Conservation (phyloP, 1,140 invertebrate genomes). For the Babylonia areolata region DNA sequence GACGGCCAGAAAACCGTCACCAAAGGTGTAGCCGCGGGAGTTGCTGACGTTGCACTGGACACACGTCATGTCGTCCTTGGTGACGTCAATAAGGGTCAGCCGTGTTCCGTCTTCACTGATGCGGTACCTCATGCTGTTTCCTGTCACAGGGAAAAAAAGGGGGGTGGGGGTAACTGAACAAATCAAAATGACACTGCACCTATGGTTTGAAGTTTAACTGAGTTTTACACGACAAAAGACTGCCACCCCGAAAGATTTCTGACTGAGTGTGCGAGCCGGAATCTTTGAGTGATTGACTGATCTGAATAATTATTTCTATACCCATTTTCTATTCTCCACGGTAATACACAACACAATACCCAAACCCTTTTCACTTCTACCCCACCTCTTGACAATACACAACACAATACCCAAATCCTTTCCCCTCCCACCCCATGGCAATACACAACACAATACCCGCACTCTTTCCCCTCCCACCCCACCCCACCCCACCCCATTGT, state of each 20-base stretch:
- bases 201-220: no score
- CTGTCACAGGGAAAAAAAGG: not conserved
- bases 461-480: no score
- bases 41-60: conserved; percentile 36
- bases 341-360: no score
- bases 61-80: not conserved
- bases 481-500: no score
- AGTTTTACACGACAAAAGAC: no score
- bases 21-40: conserved; percentile 19
- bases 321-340: not conserved
- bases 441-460: no score
- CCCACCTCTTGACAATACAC: no score
- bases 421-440: no score
- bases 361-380: no score
- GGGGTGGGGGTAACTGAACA: not conserved
- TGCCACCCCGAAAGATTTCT: not conserved
- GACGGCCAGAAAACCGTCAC: conserved; percentile 12
- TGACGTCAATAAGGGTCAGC: not conserved
- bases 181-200: no score
- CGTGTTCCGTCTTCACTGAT: not conserved
- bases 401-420: no score
- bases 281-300: not conserved
- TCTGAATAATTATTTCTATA: not conserved
- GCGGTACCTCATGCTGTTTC: not conserved
- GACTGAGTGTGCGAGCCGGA: no score